Percentiles rank a stretch among this genome's conserved stretches.
Conservation (phyloP, 2,888 invertebrate genomes). For the Andrena chrysosceles region DNA sequence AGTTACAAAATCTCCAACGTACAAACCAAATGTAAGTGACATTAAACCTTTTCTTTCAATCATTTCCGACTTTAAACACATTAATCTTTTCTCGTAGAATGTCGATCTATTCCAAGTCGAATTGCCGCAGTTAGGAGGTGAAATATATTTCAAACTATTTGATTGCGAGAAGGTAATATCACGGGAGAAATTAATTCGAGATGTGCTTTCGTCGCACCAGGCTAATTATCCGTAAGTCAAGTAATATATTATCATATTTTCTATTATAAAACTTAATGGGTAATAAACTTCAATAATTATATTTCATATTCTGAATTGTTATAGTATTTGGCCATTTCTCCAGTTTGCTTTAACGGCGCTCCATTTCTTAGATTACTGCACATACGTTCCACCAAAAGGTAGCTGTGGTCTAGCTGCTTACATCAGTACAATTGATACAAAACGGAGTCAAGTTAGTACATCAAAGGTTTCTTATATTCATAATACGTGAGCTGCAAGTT, state of each 20-base stretch:
- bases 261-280: neutral
- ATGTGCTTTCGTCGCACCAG: slow-evolving; percentile 79
- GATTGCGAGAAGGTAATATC: slow-evolving; percentile 78
- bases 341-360: slow-evolving; percentile 77
- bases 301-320: slow-evolving; percentile 29
- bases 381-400: slow-evolving; percentile 81
- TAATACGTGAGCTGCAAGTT: slow-evolving; percentile 1
- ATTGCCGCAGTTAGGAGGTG: slow-evolving; percentile 80
- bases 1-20: slow-evolving; percentile 74
- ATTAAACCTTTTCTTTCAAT: slow-evolving; percentile 39
- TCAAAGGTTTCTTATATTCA: slow-evolving; percentile 4
- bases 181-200: slow-evolving; percentile 73
- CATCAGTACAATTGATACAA: slow-evolving; percentile 75
- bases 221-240: slow-evolving; percentile 80
- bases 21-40: slow-evolving; percentile 70
- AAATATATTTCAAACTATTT: slow-evolving; percentile 76
- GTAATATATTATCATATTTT: slow-evolving; percentile 3
- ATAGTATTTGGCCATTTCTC: slow-evolving; percentile 79
- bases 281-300: slow-evolving; percentile 9
- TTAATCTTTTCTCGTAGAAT: slow-evolving; percentile 62
- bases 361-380: slow-evolving; percentile 81
- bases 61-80: neutral
- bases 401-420: slow-evolving; percentile 81
- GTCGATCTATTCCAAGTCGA: slow-evolving; percentile 72
- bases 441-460: slow-evolving; percentile 77